Percentiles rank a stretch among this genome's conserved stretches.
Conservation (phyloP, 2,113 vertebrate species). For the Poeciliopsis prolifica region DNA sequence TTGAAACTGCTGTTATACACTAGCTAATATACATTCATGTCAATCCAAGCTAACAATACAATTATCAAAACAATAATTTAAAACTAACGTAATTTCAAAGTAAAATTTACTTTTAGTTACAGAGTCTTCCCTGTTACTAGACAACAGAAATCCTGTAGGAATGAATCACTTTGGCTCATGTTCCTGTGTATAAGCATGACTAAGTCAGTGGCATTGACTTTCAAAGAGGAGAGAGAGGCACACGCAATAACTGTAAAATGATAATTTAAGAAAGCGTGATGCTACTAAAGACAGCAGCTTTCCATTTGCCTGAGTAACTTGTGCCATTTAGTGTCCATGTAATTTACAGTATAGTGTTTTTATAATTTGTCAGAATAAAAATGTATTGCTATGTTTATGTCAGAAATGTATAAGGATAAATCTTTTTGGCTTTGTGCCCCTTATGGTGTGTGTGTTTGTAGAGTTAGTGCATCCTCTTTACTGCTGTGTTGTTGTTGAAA, state of each 20-base stretch:
- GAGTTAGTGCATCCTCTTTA: neutral
- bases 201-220: conserved; percentile 2
- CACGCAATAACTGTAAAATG: neutral
- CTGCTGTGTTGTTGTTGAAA: conserved; percentile 27
- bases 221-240: neutral
- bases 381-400: too few relatives aligned
- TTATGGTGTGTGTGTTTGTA: conserved; percentile 10
- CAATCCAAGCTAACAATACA: neutral
- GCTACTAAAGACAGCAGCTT: neutral
- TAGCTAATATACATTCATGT: neutral
- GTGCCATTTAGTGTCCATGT: neutral
- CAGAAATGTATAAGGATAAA: neutral
- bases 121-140: neutral
- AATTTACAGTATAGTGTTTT: neutral
- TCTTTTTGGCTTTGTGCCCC: neutral
- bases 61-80: neutral
- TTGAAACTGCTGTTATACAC: neutral
- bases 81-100: neutral
- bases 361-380: neutral
- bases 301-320: conserved; percentile 7
- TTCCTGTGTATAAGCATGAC: conserved; percentile 18
- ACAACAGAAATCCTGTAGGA: neutral
- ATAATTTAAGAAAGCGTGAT: neutral
- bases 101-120: neutral
- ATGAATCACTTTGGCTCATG: conserved; percentile 21